Evolutionary conservation across 2,113 vertebrate species (phyloP), one percentile per base, ranked within the genome.

Genomic region (Erythrolamprus reginae): DNA sequence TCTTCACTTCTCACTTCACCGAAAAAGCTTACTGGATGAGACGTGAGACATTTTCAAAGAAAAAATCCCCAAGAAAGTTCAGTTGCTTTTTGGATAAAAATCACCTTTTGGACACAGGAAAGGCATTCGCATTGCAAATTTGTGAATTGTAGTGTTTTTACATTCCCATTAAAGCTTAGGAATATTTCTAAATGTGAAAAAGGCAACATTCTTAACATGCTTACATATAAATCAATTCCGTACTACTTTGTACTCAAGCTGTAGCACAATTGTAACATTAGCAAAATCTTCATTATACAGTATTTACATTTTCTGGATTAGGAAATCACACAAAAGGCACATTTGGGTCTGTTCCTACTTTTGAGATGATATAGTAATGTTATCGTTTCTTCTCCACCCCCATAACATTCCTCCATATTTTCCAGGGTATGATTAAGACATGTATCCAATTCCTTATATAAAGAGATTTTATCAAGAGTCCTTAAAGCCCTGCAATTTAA

Each of bases 401-500:
- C 28, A 48, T 47, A 53, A 55, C n/a, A 12, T 51, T 84, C n/a
- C 7, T 19, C 19, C 12, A 56, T 77, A 24, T 33, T 82, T 87
- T 33, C 50, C 26, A 42, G n/a, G 24, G 48, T 13, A 42, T 82
- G 26, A 91, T 89, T 45, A 86, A 90, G 65, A 85, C 88, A 90
- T 0, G 0, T 88, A 94, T 93, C 83, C 85, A 93, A 92, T 92
- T 84, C 53, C 23, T 77, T 77, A 26, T 47, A 45, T 93, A 91
- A 89, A 87, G 38, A 85, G 88, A 51, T 93, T 91, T 0, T 92
- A 93, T 89, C 77, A 91, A 93, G 83, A 92, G 45, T 88, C 89
- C 91, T 93, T 91, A 65, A 94, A 93, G 42, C 94, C 90, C 93
- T 90, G 93, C 93, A 96, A 92, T 85, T 47, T 48, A 94, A 91